phyloP scores from a whole-genome alignment of 2,113 vertebrate species.

The Hyperopisus bebe region DNA sequence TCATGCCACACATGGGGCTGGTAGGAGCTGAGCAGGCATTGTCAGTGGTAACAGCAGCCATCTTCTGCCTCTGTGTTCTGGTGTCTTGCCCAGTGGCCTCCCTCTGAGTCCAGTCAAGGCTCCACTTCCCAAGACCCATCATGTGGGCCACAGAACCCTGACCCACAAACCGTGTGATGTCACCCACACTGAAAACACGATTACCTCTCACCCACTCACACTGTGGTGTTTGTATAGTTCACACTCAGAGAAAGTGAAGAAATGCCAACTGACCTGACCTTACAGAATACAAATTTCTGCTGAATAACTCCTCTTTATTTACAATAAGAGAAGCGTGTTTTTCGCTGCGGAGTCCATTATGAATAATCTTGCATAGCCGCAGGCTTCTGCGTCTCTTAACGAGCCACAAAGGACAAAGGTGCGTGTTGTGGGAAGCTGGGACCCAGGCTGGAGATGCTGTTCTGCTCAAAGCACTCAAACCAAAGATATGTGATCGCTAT shows the following conservation, averaged over 20 bases:
- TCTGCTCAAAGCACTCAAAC: background rate
- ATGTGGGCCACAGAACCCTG: background rate
- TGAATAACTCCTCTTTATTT: background rate
- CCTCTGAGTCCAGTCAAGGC: background rate
- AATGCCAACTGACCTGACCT: background rate
- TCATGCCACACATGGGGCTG: background rate
- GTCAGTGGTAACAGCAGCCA: background rate
- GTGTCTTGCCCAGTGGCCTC: background rate
- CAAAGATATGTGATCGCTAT: background rate
- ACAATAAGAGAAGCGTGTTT: background rate
- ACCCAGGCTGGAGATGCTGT: background rate
- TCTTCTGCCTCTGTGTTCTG: background rate
- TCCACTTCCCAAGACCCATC: background rate
- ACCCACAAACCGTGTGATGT: background rate
- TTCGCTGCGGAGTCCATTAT: background rate
- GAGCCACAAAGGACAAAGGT: background rate
- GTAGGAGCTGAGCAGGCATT: background rate
- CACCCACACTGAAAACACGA: background rate
- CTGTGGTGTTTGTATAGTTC: background rate
- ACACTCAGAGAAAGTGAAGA: background rate
- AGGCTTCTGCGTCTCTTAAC: background rate
- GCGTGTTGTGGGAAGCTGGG: background rate
- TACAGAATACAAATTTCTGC: background rate
- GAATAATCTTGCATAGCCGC: background rate
- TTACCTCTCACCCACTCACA: background rate